A percentile compares a stretch with the other conserved stretches of the same genome.
These are phyloP conservation scores for Diorhabda elongata DNA, from an alignment of 1,140 invertebrate species.

Conservation along the genomic window DNA sequence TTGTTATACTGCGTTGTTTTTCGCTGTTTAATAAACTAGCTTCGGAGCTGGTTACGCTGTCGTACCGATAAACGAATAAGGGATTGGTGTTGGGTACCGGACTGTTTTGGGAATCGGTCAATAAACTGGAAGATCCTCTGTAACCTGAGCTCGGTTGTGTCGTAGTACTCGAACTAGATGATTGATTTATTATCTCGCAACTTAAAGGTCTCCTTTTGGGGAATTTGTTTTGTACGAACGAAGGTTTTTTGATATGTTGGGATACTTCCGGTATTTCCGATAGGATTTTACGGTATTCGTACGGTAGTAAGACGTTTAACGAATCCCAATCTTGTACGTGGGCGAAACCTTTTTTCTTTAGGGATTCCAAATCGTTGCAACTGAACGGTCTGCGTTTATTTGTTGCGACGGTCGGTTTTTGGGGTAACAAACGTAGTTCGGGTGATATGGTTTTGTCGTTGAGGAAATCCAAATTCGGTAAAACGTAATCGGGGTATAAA, in stretches of 20 bases:
- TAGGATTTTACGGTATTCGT: slow-evolving; percentile 70
- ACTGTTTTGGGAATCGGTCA: slow-evolving; percentile 69
- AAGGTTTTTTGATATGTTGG: slow-evolving; percentile 61
- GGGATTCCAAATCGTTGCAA: slow-evolving; percentile 75
- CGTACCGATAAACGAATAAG: slow-evolving; percentile 76
- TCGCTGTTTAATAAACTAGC: slow-evolving; percentile 57
- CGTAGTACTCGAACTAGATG: slow-evolving; percentile 70
- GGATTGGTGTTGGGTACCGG: slow-evolving; percentile 59
- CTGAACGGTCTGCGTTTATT: slow-evolving; percentile 61
- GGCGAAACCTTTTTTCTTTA: slow-evolving; percentile 73
- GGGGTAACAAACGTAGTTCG: slow-evolving; percentile 47
- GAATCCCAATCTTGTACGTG: slow-evolving; percentile 90
- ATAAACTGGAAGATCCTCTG: slow-evolving; percentile 76
- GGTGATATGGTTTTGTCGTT: slow-evolving; percentile 57
- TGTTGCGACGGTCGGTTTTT: slow-evolving; percentile 42
- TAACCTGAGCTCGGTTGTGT: slow-evolving; percentile 80
- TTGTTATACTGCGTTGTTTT: slow-evolving; percentile 49
- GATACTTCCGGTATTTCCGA: slow-evolving; percentile 72
- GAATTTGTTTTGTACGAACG: slow-evolving; percentile 60
- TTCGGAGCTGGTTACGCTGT: slow-evolving; percentile 67
- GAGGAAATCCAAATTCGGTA: slow-evolving; percentile 84
- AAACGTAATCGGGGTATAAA: slow-evolving; percentile 85
- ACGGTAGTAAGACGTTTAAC: slow-evolving; percentile 77
- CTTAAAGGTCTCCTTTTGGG: slow-evolving; percentile 55
- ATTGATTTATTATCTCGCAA: slow-evolving; percentile 60